These are phyloP conservation scores for Acronicta alni DNA, from an alignment of 2,888 invertebrate species.

Conservation along the genomic window DNA sequence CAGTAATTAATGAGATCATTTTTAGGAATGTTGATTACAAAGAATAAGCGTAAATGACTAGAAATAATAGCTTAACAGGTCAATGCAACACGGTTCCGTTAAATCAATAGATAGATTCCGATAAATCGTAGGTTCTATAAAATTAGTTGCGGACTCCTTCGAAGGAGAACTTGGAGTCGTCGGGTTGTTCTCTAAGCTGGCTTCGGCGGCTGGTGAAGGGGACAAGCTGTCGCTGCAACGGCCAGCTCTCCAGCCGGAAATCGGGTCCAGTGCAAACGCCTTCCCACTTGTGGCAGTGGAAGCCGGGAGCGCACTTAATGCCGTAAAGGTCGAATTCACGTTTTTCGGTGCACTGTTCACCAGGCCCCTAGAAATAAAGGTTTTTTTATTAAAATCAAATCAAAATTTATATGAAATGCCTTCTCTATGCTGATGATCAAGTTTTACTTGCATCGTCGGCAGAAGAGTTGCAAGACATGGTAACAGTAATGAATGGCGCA, in stretches of 20 bases:
- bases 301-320: constrained; percentile 78
- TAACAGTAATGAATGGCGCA: no score
- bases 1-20: constrained; percentile 32
- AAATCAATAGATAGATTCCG: constrained; percentile 3
- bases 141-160: constrained; percentile 39
- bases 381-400: no score
- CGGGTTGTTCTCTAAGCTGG: constrained; percentile 35
- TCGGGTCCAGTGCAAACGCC: constrained; percentile 75
- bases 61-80: constrained; percentile 27
- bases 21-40: constrained; percentile 32
- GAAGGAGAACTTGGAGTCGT: constrained; percentile 41
- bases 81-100: constrained; percentile 2
- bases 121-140: not conserved
- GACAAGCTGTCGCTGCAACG: constrained; percentile 61
- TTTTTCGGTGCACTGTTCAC: constrained; percentile 80
- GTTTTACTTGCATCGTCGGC: no score
- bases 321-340: constrained; percentile 73
- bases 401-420: no score
- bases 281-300: constrained; percentile 72
- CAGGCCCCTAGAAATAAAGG: constrained; percentile 68
- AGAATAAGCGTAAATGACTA: constrained; percentile 33
- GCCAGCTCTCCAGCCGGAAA: constrained; percentile 63
- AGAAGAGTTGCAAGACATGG: no score
- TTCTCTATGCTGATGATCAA: no score
- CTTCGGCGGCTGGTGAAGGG: constrained; percentile 63